These are phyloP conservation scores for Salvelinus sp. DNA, from an alignment of 2,113 vertebrate species.

Conservation along the genomic window DNA sequence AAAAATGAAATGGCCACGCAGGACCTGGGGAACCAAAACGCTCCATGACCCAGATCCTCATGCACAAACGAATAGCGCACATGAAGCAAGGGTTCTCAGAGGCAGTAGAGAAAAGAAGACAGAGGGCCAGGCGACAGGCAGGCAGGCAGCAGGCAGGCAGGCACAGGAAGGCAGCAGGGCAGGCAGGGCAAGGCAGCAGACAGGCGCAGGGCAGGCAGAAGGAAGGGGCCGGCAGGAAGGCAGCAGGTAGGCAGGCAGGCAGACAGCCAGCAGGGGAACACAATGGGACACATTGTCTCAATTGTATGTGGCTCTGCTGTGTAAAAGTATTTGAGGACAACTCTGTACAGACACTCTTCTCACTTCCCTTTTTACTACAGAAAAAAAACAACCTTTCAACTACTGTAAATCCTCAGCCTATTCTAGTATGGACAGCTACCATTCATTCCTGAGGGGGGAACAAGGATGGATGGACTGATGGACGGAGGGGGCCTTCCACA, in stretches of 20 bases:
- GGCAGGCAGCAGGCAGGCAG: not conserved
- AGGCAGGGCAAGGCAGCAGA: not conserved
- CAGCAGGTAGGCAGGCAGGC: too few relatives aligned
- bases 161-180: too few relatives aligned
- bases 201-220: too few relatives aligned
- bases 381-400: conserved; percentile 12
- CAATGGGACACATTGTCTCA: not conserved
- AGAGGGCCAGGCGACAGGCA: not conserved
- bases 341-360: not conserved
- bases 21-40: too few relatives aligned
- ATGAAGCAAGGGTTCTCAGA: not conserved
- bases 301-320: not conserved
- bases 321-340: not conserved
- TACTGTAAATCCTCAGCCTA: not conserved
- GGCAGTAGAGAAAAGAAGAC: too few relatives aligned
- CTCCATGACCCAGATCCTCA: not conserved
- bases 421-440: not conserved
- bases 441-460: not conserved
- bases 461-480: not conserved
- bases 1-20: not conserved
- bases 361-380: conserved; percentile 43
- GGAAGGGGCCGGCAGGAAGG: too few relatives aligned
- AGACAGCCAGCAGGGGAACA: not conserved
- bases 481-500: not conserved
- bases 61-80: not conserved